These are phyloP conservation scores for Lagocephalus sceleratus DNA, from an alignment of 2,797 vertebrate genomes.

Conservation along the genomic window DNA sequence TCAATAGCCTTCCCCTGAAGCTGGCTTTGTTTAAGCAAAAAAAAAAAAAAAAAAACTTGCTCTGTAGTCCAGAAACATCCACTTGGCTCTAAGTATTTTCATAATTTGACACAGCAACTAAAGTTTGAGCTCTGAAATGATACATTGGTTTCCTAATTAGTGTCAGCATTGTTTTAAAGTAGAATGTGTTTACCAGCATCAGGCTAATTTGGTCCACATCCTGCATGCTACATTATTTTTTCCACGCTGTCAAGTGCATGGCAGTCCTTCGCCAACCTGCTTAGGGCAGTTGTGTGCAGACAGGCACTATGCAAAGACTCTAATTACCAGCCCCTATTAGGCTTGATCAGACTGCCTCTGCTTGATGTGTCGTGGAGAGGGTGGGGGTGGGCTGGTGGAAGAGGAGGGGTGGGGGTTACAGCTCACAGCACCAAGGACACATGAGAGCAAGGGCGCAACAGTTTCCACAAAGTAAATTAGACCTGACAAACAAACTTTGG, in stretches of 20 bases:
- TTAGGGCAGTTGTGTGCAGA: conserved; percentile 67
- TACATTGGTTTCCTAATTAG: conserved; percentile 79
- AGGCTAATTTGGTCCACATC: conserved; percentile 75
- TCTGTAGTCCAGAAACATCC: conserved; percentile 62
- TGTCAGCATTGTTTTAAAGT: conserved; percentile 79
- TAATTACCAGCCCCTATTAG: conserved; percentile 80
- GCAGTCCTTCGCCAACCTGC: conserved; percentile 73
- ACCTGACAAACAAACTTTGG: conserved; percentile 69
- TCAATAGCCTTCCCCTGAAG: neutral
- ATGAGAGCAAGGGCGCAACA: conserved; percentile 42
- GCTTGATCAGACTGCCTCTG: conserved; percentile 73
- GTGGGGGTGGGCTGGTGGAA: conserved; percentile 43
- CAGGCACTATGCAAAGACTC: conserved; percentile 73
- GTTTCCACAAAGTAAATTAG: conserved; percentile 64
- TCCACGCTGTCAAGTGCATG: conserved; percentile 77
- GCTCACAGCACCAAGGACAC: conserved; percentile 62
- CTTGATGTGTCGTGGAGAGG: conserved; percentile 63
- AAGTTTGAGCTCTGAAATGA: conserved; percentile 71
- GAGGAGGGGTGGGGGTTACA: conserved; percentile 39
- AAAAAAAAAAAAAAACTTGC: conserved; percentile 16
- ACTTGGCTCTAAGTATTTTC: conserved; percentile 51
- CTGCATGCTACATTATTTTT: conserved; percentile 72
- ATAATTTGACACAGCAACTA: conserved; percentile 56
- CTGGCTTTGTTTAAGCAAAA: too few species aligned
- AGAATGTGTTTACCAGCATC: conserved; percentile 76